A percentile compares a stretch with the other conserved stretches of the same genome.
phyloP scores from a whole-genome alignment of 2,888 invertebrate species.

The Pristionchus fissidentatus region DNA sequence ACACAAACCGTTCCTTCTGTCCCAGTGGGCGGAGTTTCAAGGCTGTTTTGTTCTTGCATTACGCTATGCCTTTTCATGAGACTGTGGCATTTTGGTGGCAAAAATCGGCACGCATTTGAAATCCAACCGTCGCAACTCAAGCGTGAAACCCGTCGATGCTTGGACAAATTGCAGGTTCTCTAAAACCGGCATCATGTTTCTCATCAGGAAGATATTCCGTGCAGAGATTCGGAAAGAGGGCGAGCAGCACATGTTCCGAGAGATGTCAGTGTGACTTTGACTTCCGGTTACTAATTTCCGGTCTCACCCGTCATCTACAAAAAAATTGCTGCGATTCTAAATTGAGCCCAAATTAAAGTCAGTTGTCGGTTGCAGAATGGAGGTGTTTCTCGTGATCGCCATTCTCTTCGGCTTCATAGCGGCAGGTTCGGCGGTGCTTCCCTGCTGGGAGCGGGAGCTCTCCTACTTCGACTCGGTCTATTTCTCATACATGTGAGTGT shows the following conservation, averaged over 20 bases:
- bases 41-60: too few species aligned
- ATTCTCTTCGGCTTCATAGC: slow-evolving; percentile 71
- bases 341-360: not conserved
- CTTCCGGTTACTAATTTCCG: not conserved
- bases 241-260: slow-evolving; percentile 67
- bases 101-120: too few species aligned
- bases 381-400: slow-evolving; percentile 70
- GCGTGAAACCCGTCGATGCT: too few species aligned
- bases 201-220: slow-evolving; percentile 65
- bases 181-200: slow-evolving; percentile 67
- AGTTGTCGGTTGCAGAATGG: slow-evolving; percentile 30
- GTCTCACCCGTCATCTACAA: not conserved
- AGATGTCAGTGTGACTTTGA: slow-evolving; percentile 55
- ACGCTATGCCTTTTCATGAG: too few species aligned
- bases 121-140: too few species aligned
- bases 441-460: slow-evolving; percentile 71
- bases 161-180: slow-evolving; percentile 58
- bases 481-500: slow-evolving; percentile 71
- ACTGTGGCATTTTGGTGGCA: too few species aligned
- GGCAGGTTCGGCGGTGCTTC: slow-evolving; percentile 70
- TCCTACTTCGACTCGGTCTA: slow-evolving; percentile 74
- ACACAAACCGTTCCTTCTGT: too few species aligned
- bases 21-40: too few species aligned
- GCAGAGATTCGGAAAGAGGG: slow-evolving; percentile 72
- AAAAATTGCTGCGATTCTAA: not conserved